Evolutionary conservation across 2,888 invertebrate genomes (phyloP), one percentile per base, ranked within the genome.

Genomic region (Mesorhabditis belari): DNA sequence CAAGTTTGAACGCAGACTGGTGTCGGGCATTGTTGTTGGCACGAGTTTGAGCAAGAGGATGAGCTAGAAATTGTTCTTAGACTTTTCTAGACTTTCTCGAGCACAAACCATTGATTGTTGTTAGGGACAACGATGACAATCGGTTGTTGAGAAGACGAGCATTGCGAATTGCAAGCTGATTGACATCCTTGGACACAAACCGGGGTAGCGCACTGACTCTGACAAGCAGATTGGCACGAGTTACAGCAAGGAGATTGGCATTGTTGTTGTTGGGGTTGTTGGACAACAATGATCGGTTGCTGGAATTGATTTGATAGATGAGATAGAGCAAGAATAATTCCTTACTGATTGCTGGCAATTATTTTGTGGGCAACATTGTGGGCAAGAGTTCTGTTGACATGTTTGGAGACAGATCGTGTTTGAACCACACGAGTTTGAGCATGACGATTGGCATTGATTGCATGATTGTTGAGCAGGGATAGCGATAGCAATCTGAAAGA

Each of bases 381-480:
- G 64, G 21, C 62, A 52, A 55, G 67, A 70, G 21, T 60, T 52
- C 59, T 63, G 60, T 55, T 57, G 58, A 61, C 70, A 69, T 50
- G 65, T 62, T 56, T 69, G 71, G 23, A 58, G 61, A 59, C 73
- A 73, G 66, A 61, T 52, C 44, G 67, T 63, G 54, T 70, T 67
- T 54, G 68, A 35, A 17, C 35, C 58, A 56, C 73, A 73, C 2
- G 60, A 58, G 28, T 61, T 60, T 61, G 70, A 70, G 62, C 73
- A 73, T 24, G 60, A 58, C 35, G 62, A 61, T 61, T 71, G 71
- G 62, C 73, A 73, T 59, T 71, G 70, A 61, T 73, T 73, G 65
- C 73, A 73, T 49, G 58, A 64, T 63, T 28, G n/a, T 63, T 53
- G 63, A 21, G 64, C 55, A n/a, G 62, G 63, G 60, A 67, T 65